Conservation (phyloP, 2,888 invertebrate genomes). For the Nephrocerus scutellatus region DNA sequence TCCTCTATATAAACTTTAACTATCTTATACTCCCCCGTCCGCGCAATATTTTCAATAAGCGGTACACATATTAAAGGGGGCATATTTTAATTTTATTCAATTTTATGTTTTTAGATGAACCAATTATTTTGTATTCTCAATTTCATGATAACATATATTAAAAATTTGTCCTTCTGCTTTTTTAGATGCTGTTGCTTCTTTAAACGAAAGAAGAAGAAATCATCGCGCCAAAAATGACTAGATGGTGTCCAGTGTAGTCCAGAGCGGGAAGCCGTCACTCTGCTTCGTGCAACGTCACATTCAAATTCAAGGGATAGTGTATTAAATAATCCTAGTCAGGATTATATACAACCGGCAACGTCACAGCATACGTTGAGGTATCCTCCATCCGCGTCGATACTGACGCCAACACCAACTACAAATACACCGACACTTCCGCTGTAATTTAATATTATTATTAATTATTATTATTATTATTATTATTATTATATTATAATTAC, state of each 20-base stretch:
- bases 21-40: no score
- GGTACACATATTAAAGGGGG: no score
- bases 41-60: no score
- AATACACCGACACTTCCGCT: slow-evolving; percentile 51
- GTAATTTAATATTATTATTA: slow-evolving; percentile 40
- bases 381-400: slow-evolving; percentile 50
- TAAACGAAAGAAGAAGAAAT: slow-evolving; percentile 99
- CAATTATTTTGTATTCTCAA: slow-evolving; percentile 9
- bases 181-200: slow-evolving; percentile 97
- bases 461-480: slow-evolving; percentile 25
- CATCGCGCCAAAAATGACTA: slow-evolving; percentile 84
- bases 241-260: slow-evolving; percentile 60
- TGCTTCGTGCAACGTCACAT: slow-evolving; percentile 58
- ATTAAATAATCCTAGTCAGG: slow-evolving; percentile 52
- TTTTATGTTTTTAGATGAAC: no score
- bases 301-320: slow-evolving; percentile 56
- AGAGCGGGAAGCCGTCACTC: slow-evolving; percentile 57
- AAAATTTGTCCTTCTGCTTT: slow-evolving; percentile 29
- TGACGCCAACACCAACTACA: slow-evolving; percentile 51
- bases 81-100: no score
- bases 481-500: slow-evolving; percentile 30
- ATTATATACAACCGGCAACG: slow-evolving; percentile 50
- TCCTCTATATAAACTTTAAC: no score
- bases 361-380: slow-evolving; percentile 50
- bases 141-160: slow-evolving; percentile 20